phyloP scores from a whole-genome alignment of 2,113 vertebrate genomes.

The Speoplatyrhinus poulsoni region DNA sequence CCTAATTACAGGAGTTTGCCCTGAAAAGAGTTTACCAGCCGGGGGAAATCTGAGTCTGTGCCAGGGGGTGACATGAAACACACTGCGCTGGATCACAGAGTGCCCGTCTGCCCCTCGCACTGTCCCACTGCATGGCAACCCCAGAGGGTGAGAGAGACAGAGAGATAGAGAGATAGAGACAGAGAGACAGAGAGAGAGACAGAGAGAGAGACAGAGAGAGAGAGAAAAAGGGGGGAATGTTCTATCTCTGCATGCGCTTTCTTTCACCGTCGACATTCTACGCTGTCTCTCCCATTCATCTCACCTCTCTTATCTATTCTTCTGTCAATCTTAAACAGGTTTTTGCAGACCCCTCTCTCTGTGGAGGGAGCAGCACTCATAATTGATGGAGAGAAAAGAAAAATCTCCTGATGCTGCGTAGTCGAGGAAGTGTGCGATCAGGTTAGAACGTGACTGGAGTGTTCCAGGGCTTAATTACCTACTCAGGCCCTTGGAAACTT shows the following conservation, averaged over 20 bases:
- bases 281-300: constrained; percentile 11
- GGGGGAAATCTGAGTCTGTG: no score
- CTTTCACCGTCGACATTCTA: background rate
- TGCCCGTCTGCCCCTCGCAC: no score
- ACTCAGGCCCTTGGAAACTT: constrained; percentile 25
- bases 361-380: constrained; percentile 52
- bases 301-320: constrained; percentile 35
- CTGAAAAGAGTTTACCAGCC: no score
- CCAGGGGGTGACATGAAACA: no score
- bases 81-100: no score
- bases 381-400: constrained; percentile 72
- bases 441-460: constrained; percentile 56
- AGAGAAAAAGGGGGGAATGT: background rate
- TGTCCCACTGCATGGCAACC: no score
- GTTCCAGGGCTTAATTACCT: constrained; percentile 65
- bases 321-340: constrained; percentile 2
- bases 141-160: background rate
- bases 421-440: constrained; percentile 70
- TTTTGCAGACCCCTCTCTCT: background rate
- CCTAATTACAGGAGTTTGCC: no score
- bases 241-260: constrained; percentile 1
- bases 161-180: background rate
- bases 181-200: background rate
- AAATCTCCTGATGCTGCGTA: constrained; percentile 51
- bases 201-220: background rate